Percentiles rank a stretch among this genome's conserved stretches.
Evolutionary conservation across 2,888 invertebrate genomes (phyloP).

Genomic region (Criorhina ranunculi): DNA sequence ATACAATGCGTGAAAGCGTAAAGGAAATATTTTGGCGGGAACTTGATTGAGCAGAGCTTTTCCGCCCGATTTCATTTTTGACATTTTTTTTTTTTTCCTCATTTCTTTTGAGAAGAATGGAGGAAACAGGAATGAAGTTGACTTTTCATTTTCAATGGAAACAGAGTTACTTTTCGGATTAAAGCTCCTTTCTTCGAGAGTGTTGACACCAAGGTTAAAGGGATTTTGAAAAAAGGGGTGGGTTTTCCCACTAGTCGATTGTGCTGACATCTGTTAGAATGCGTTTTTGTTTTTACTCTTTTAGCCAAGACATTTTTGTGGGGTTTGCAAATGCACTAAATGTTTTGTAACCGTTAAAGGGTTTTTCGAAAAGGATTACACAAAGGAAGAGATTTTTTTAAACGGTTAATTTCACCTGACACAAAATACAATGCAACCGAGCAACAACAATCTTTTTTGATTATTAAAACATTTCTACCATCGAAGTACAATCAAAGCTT

Average conservation of each 20-base stretch:
- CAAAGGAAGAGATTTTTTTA: no score
- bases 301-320: slow-evolving; percentile 26
- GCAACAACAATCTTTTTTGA: no score
- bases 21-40: slow-evolving; percentile 63
- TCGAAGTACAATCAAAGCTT: no score
- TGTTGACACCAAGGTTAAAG: not conserved
- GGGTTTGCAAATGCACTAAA: not conserved
- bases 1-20: slow-evolving; percentile 40
- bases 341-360: not conserved
- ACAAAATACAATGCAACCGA: no score
- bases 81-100: slow-evolving; percentile 3
- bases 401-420: no score
- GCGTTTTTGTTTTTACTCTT: not conserved
- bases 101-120: not conserved
- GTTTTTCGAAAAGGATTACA: not conserved
- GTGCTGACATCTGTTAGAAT: slow-evolving; percentile 67
- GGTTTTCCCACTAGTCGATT: not conserved
- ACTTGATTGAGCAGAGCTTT: slow-evolving; percentile 46
- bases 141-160: not conserved
- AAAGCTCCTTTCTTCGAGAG: slow-evolving; percentile 21
- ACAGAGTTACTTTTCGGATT: slow-evolving; percentile 8
- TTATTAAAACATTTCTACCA: no score
- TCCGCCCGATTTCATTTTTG: slow-evolving; percentile 39
- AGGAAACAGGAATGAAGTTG: not conserved
- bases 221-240: not conserved